These are phyloP conservation scores for Athene noctua DNA, from an alignment of 2,113 vertebrate species.

Conservation along the genomic window DNA sequence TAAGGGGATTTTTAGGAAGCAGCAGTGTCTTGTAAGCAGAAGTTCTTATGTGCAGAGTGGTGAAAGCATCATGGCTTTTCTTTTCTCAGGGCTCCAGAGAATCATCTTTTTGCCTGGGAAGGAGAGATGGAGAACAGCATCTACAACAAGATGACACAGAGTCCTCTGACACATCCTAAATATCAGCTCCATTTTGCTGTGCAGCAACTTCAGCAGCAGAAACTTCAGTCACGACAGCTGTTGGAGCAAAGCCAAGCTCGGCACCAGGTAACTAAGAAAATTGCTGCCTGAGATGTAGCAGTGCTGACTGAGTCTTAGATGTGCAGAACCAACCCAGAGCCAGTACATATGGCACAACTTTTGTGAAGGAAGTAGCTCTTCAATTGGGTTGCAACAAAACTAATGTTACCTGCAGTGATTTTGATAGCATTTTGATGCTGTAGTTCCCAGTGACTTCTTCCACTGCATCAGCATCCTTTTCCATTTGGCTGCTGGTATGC, in stretches of 20 bases:
- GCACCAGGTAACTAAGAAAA: slow-evolving; percentile 79
- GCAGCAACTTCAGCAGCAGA: slow-evolving; percentile 90
- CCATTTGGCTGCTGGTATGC: not conserved
- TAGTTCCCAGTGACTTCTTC: not conserved
- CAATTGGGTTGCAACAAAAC: not conserved
- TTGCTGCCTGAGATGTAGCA: not conserved
- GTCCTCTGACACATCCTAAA: slow-evolving; percentile 63
- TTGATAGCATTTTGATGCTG: not conserved
- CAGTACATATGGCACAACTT: not conserved
- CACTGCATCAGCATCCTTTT: not conserved
- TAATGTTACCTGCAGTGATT: not conserved
- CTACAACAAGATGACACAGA: slow-evolving; percentile 60
- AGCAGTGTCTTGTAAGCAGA: not conserved
- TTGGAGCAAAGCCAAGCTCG: slow-evolving; percentile 80
- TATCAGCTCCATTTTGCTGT: slow-evolving; percentile 88
- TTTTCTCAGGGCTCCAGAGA: slow-evolving; percentile 69
- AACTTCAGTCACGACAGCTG: slow-evolving; percentile 78
- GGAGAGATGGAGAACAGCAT: slow-evolving; percentile 68
- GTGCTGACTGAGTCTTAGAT: not conserved
- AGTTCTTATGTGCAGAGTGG: not conserved
- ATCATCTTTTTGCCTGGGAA: slow-evolving; percentile 67
- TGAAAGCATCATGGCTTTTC: not conserved
- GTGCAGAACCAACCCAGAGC: not conserved
- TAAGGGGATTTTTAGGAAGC: not conserved
- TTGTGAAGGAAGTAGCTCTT: not conserved